A percentile compares a stretch with the other conserved stretches of the same genome.
phyloP scores from a whole-genome alignment of 2,888 invertebrate genomes.

The Hirtodrosophila confusa region DNA sequence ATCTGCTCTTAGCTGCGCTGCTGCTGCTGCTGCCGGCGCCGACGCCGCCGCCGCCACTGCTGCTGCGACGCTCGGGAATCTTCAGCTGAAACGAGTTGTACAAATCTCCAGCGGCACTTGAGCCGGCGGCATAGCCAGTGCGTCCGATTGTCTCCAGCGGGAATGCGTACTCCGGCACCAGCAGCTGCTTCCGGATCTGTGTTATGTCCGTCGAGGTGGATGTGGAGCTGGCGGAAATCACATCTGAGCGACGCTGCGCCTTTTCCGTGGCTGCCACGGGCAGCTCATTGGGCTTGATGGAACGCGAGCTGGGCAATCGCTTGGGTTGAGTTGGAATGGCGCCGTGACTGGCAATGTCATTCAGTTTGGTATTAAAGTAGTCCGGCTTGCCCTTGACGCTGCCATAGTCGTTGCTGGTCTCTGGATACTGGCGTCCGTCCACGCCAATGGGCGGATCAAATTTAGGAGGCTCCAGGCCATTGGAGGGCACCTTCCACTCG shows the following conservation, averaged over 20 bases:
- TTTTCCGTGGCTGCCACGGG: constrained; percentile 50
- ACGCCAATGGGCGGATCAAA: constrained; percentile 82
- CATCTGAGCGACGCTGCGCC: constrained; percentile 77
- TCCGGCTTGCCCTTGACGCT: constrained; percentile 45
- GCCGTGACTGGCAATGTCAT: constrained; percentile 42
- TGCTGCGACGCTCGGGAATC: constrained; percentile 84
- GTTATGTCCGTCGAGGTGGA: constrained; percentile 81
- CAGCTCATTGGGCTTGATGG: constrained; percentile 74
- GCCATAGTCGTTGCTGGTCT: constrained; percentile 65
- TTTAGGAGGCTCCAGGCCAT: constrained; percentile 86
- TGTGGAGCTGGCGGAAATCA: constrained; percentile 22
- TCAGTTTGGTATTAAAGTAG: constrained; percentile 43
- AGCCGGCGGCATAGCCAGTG: constrained; percentile 85
- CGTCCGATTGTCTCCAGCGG: constrained; percentile 86
- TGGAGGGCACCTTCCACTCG: constrained; percentile 88
- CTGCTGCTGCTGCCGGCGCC: constrained; percentile 40
- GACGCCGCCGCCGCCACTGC: constrained; percentile 45
- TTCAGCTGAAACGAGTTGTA: constrained; percentile 87
- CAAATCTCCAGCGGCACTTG: constrained; percentile 83
- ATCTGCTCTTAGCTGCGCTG: constrained; percentile 66
- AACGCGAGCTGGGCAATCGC: constrained; percentile 75
- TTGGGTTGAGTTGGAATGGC: constrained; percentile 20
- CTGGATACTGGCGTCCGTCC: constrained; percentile 83
- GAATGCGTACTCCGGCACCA: constrained; percentile 87
- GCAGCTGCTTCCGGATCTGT: constrained; percentile 87